These are phyloP conservation scores for Fratercula arctica DNA, from an alignment of 2,797 vertebrate genomes.

Conservation along the genomic window DNA sequence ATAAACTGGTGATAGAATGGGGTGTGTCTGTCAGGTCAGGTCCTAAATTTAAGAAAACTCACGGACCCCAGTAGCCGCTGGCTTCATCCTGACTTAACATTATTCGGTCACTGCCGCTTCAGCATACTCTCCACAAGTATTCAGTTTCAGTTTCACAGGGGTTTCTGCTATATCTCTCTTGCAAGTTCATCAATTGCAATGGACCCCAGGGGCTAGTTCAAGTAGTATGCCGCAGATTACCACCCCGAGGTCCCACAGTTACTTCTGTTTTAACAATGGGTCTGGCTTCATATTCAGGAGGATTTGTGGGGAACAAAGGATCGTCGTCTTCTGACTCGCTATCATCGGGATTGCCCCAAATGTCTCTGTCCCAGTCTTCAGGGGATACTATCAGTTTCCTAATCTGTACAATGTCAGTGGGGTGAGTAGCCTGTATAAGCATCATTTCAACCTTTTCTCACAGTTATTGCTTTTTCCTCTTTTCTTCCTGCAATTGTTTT, in stretches of 20 bases:
- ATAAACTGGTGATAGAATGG: background rate
- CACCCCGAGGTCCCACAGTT: background rate
- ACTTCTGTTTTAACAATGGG: background rate
- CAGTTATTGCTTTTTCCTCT: too few species aligned
- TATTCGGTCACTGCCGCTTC: too few species aligned
- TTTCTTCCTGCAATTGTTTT: too few species aligned
- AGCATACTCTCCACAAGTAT: too few species aligned
- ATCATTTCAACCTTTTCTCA: background rate
- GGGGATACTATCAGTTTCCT: background rate
- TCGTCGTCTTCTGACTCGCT: background rate
- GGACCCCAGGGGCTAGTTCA: background rate
- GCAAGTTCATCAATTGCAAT: background rate
- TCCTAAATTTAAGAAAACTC: too few species aligned
- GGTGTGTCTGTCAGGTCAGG: too few species aligned
- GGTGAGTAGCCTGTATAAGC: background rate
- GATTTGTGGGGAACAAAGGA: background rate
- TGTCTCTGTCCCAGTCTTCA: background rate
- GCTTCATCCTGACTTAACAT: too few species aligned
- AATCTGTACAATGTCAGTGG: background rate
- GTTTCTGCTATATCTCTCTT: background rate
- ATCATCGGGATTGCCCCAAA: background rate
- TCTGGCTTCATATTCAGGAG: background rate
- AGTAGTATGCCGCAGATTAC: background rate
- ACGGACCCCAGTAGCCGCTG: too few species aligned
- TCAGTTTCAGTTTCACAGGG: too few species aligned